Conservation (phyloP, 2,113 vertebrate genomes). For the Chaetodon auriga region DNA sequence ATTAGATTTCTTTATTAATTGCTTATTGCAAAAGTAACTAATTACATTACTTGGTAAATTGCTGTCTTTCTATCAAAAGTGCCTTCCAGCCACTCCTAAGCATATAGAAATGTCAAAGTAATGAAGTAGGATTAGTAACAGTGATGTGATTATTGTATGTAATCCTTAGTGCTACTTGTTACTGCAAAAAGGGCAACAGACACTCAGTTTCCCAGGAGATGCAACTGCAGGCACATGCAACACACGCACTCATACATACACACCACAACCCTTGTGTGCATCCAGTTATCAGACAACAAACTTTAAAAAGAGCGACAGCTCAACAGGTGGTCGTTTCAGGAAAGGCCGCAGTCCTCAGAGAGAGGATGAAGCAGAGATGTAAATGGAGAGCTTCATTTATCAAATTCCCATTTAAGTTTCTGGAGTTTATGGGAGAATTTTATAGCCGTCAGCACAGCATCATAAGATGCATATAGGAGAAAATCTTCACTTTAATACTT, state of each 20-base stretch:
- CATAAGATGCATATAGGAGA: not conserved
- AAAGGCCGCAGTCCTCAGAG: constrained; percentile 29
- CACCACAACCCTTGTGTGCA: not conserved
- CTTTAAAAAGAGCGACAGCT: not conserved
- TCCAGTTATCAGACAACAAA: not conserved
- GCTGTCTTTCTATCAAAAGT: not conserved
- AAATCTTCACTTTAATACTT: constrained; percentile 15
- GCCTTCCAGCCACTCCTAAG: too few relatives aligned
- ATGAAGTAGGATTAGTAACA: not conserved
- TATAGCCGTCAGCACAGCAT: not conserved
- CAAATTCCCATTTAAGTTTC: constrained; percentile 3
- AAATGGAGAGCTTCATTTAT: constrained; percentile 22
- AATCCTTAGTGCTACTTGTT: not conserved
- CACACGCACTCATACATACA: not conserved
- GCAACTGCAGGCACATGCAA: too few relatives aligned
- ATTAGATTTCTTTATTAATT: not conserved
- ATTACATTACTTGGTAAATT: not conserved
- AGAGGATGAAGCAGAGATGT: not conserved
- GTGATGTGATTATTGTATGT: not conserved
- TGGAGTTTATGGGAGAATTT: not conserved
- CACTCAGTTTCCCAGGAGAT: too few relatives aligned
- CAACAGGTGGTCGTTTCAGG: not conserved
- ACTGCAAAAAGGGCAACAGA: too few relatives aligned
- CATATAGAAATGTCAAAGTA: not conserved
- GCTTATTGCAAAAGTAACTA: not conserved